Conservation (phyloP, 2,888 invertebrate species). For the Drosophila falleni region DNA sequence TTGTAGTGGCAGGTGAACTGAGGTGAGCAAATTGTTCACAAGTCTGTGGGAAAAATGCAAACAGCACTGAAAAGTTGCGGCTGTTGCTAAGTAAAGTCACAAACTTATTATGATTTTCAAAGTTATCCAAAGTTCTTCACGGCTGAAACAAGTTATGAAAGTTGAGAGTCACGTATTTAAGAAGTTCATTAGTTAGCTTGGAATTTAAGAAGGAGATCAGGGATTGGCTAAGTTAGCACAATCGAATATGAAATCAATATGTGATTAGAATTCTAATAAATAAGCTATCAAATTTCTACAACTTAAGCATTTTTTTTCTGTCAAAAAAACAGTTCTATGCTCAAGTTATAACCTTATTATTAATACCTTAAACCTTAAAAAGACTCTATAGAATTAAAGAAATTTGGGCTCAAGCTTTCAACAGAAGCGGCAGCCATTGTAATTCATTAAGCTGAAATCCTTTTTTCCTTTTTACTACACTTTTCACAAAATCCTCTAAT, state of each 20-base stretch:
- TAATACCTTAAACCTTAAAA: too few relatives aligned
- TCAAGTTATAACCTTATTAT: too few relatives aligned
- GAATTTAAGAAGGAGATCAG: slow-evolving; percentile 4
- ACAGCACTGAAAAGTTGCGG: slow-evolving; percentile 29
- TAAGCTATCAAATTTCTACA: not conserved
- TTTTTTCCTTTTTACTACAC: slow-evolving; percentile 15
- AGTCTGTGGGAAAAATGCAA: not conserved
- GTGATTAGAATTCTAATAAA: not conserved
- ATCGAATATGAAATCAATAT: slow-evolving; percentile 26
- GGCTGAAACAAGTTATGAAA: slow-evolving; percentile 27
- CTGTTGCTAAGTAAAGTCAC: slow-evolving; percentile 20
- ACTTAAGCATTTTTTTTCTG: not conserved
- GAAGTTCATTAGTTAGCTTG: slow-evolving; percentile 22
- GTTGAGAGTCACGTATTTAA: slow-evolving; percentile 42
- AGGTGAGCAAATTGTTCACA: not conserved
- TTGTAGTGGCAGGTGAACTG: not conserved
- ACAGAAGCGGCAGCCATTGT: not conserved
- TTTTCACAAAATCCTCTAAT: slow-evolving; percentile 29
- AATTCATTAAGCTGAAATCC: slow-evolving; percentile 4
- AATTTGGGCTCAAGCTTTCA: not conserved
- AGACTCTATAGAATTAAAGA: not conserved
- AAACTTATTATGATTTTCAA: slow-evolving; percentile 41
- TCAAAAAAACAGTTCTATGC: not conserved
- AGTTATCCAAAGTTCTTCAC: slow-evolving; percentile 28
- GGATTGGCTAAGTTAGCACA: not conserved